Base-by-base conservation (phyloP, 2,888 invertebrate genomes). In the Pterostichus madidus region DNA sequence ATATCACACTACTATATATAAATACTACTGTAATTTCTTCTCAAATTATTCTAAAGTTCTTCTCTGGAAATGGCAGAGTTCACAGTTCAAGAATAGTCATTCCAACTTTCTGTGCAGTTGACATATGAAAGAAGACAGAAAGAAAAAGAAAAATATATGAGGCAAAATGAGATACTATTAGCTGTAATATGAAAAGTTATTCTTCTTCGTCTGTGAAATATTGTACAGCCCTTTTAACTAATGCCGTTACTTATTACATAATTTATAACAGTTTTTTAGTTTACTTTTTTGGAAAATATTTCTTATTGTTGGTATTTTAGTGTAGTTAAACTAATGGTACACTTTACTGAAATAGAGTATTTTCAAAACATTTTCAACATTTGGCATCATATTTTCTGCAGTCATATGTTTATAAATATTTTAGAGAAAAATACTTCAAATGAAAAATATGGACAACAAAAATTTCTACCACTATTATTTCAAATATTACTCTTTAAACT, bases 191-290 rank as follows among this genome's bases (percentile, higher is more conserved):
- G 15, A 31, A 64, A 35, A 32, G 11, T 32, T 64, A 32, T 64
- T 64, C 64, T 64, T 64, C 64, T 32, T 10, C 32, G 10, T 11
- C 6, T 4, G 32, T 31, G 32, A 64, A 64, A 64, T 17, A 64
- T 32, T 64, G 32, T 31, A 5, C 13, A 11, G 32, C 17, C 15
- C n/a, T 64, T 64, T 35, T 10, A 8, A 32, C 11, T 64, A 64
- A 64, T 64, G 64, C 13, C 7, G 17, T 64, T 64, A 32, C 64
- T 64, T 64, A 64, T 32, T 64, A 64, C 31, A 31, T 31, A 2
- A 32, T 64, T 64, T 64, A 64, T 32, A 32, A 5, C 13, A 4
- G 13, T 53, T 13, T 39, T 39, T 53, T n/a, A 8, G 15, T 53
- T 53, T 53, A 11, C 5, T 53, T 53, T 53, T 39, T 15, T 53